phyloP scores from a whole-genome alignment of 2,888 invertebrate species.

The Drosophila rubida region DNA sequence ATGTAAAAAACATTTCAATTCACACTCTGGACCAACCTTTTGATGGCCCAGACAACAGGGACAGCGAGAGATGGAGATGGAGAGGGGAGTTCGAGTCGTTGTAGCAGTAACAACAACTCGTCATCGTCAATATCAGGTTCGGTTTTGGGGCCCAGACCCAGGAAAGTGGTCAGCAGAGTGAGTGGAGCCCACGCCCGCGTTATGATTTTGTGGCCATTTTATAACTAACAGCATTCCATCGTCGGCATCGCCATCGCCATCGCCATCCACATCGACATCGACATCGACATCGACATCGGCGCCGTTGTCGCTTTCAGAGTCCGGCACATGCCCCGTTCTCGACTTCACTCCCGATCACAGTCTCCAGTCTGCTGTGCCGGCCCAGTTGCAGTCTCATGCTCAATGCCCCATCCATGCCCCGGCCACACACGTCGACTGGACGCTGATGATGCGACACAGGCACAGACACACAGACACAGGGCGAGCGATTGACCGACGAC shows the following conservation, averaged over 20 bases:
- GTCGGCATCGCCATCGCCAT: constrained; percentile 50
- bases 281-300: constrained; percentile 21
- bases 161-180: constrained; percentile 38
- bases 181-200: constrained; percentile 74
- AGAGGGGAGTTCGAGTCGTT: no score
- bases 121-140: constrained; percentile 75
- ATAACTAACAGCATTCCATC: constrained; percentile 76
- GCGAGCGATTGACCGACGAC: constrained; percentile 11
- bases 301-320: constrained; percentile 33
- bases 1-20: constrained; percentile 76
- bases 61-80: not conserved
- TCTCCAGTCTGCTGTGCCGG: not conserved
- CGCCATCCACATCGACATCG: constrained; percentile 38
- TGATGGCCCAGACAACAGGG: constrained; percentile 14
- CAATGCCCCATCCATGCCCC: constrained; percentile 15
- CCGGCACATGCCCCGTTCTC: constrained; percentile 14
- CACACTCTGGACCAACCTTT: constrained; percentile 69
- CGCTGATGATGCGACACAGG: constrained; percentile 55
- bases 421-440: constrained; percentile 67
- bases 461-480: constrained; percentile 19
- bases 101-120: constrained; percentile 66
- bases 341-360: not conserved
- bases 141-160: constrained; percentile 52
- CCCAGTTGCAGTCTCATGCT: constrained; percentile 14
- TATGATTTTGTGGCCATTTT: constrained; percentile 81